These are phyloP conservation scores for Prunella fulvescens DNA, from an alignment of 2,113 vertebrate species.

Conservation along the genomic window DNA sequence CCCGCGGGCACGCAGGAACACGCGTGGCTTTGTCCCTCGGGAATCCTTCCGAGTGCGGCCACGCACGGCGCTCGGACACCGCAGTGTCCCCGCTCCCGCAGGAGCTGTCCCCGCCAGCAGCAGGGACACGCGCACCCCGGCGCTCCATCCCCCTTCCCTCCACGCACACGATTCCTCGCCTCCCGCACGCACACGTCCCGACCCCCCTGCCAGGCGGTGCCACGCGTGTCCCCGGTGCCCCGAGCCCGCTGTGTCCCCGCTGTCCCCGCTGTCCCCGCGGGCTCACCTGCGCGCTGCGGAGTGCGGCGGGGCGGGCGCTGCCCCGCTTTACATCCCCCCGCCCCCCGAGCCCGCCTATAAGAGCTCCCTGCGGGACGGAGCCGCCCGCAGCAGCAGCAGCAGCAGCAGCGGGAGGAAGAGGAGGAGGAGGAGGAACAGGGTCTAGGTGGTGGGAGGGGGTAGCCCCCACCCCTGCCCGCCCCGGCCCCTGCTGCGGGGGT, in stretches of 20 bases:
- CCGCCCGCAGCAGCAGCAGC: neutral
- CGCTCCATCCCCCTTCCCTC: neutral
- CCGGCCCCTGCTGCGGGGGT: neutral
- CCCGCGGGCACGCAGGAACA: neutral
- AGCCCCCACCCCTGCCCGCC: too few relatives aligned
- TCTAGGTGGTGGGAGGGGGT: too few relatives aligned
- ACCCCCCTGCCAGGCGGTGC: fast-evolving
- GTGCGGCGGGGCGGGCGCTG: neutral
- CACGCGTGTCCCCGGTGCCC: neutral
- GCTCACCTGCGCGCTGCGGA: neutral
- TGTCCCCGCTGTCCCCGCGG: neutral
- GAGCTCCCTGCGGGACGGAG: neutral
- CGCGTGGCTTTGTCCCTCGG: neutral
- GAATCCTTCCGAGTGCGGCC: fast-evolving
- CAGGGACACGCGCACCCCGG: neutral
- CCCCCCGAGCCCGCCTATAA: too few relatives aligned
- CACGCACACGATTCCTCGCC: too few relatives aligned
- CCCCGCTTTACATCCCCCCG: neutral
- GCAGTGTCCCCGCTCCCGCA: too few relatives aligned
- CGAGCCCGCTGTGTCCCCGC: fast-evolving
- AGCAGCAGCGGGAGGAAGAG: neutral
- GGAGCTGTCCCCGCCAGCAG: too few relatives aligned
- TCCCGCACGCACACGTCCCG: neutral
- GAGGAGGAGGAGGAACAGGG: too few relatives aligned
- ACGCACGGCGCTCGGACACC: neutral